Evolutionary conservation across 2,888 invertebrate genomes (phyloP), one percentile per base, ranked within the genome.

Genomic region (Luperina nickerlii): DNA sequence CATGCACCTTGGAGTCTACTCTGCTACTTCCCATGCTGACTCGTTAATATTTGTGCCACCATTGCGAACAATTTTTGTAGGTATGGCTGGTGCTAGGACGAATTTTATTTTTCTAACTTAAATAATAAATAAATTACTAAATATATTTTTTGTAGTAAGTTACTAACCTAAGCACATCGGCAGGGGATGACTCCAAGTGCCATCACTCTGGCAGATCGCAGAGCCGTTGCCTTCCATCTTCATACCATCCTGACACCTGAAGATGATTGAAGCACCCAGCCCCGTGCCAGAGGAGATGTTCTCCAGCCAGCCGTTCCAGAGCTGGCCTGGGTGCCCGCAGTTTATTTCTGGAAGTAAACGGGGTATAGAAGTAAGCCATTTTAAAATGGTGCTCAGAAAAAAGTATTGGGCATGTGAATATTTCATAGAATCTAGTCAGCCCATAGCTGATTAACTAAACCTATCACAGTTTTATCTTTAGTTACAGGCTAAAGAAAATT

Each of bases 251-350:
- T 98, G 98, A 93, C 99, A 99, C 84, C 99, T 98, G 95, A 99
- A 99, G 91, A 99, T 99, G 84, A 99, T 98, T 83, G 99, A 98
- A 0, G 99, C 98, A 1, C 99, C 99, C 51, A 99, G 97, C 0
- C 98, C 99, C 7, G 99, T 99, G 48, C 99, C 99, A 57, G 98
- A 97, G 89, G 99, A 98, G 81, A 98, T 98, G 93, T 99, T 99
- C 95, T 99, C 99, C 90, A 98, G 97, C 98, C 99, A 99, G 7
- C 99, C 99, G 93, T 99, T 99, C 97, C 98, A 99, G 15, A 99
- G 97, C 71, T 98, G 98, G 4, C 99, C 99, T 0, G 99, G 99
- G 90, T 98, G 98, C 0, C 99, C 99, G 95, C 99, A 99, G 96
- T 99, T 99, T 92, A 99, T 99, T 97, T 99, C 99, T 99, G 97